Percentiles rank a stretch among this genome's conserved stretches.
Conservation (phyloP, 2,888 invertebrate genomes). For the Ypsolopha sequella region DNA sequence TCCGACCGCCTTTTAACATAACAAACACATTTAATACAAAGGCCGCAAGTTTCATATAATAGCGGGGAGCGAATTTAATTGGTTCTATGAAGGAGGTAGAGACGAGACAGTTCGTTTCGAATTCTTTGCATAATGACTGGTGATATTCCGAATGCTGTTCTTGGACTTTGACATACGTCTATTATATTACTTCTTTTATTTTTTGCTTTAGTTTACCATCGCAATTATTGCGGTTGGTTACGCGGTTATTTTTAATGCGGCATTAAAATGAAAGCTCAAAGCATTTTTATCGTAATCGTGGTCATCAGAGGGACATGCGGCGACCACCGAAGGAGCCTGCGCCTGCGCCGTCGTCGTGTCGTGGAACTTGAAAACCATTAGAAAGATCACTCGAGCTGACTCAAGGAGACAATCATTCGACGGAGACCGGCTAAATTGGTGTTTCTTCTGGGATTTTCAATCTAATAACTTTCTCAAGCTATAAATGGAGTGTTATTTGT, state of each 20-base stretch:
- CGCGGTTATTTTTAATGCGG: conserved; percentile 39
- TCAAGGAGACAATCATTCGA: conserved; percentile 17
- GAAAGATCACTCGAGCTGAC: conserved; percentile 22
- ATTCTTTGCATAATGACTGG: conserved; percentile 24
- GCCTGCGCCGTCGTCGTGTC: conserved; percentile 12
- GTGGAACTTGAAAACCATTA: conserved; percentile 20
- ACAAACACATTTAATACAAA: no score
- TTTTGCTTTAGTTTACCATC: conserved; percentile 26
- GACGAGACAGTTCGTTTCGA: background rate
- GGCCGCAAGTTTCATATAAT: background rate
- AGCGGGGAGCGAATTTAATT: background rate
- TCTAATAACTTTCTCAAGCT: conserved; percentile 10
- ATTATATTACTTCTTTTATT: conserved; percentile 28
- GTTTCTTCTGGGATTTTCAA: conserved; percentile 8
- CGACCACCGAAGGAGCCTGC: background rate
- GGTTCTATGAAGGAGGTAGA: background rate
- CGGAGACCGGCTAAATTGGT: conserved; percentile 5
- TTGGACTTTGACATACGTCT: conserved; percentile 21
- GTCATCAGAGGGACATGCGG: conserved; percentile 23
- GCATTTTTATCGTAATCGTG: conserved; percentile 45
- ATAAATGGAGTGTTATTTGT: background rate
- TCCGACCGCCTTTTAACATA: no score
- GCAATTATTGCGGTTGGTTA: conserved; percentile 35
- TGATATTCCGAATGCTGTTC: conserved; percentile 39
- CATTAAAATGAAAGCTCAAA: conserved; percentile 35